Percentiles rank a stretch among this genome's conserved stretches.
Evolutionary conservation across 2,797 vertebrate species (phyloP).

Genomic region (Urosaurus nigricauda): DNA sequence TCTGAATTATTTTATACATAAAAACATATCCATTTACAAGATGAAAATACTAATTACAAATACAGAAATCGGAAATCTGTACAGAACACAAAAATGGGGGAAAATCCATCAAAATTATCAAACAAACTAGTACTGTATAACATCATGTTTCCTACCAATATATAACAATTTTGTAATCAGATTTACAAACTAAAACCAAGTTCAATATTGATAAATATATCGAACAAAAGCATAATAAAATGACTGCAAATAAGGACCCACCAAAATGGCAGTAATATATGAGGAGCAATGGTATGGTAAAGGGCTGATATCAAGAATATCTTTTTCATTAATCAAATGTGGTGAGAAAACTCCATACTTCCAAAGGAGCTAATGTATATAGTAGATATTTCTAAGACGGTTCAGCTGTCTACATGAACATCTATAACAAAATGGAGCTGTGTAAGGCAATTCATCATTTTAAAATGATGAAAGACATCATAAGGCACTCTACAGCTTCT

Average conservation of each 20-base stretch:
- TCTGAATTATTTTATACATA: neutral
- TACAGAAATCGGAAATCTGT: constrained; percentile 27
- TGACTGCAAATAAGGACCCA: neutral
- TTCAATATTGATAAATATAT: neutral
- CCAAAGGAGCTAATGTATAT: neutral
- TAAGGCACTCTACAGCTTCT: constrained; percentile 64
- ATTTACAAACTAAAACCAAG: neutral
- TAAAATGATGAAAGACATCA: constrained; percentile 65
- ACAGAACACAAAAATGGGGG: constrained; percentile 1
- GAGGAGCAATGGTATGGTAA: neutral
- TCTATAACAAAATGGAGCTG: constrained; percentile 15
- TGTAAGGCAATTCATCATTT: constrained; percentile 55
- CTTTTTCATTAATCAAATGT: constrained; percentile 48
- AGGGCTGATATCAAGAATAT: constrained; percentile 26
- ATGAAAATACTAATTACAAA: constrained; percentile 12
- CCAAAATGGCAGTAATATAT: neutral
- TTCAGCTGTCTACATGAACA: constrained; percentile 1
- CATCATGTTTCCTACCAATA: constrained; percentile 42
- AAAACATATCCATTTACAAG: constrained; percentile 33
- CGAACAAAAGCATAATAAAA: constrained; percentile 12
- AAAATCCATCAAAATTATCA: constrained; percentile 8
- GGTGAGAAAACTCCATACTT: constrained; percentile 44
- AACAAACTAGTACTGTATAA: neutral
- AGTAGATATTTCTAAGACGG: constrained; percentile 36
- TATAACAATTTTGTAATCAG: constrained; percentile 17